Percentiles rank a stretch among this genome's conserved stretches.
phyloP scores from a whole-genome alignment of 2,113 vertebrate species.

The Tichodroma muraria region DNA sequence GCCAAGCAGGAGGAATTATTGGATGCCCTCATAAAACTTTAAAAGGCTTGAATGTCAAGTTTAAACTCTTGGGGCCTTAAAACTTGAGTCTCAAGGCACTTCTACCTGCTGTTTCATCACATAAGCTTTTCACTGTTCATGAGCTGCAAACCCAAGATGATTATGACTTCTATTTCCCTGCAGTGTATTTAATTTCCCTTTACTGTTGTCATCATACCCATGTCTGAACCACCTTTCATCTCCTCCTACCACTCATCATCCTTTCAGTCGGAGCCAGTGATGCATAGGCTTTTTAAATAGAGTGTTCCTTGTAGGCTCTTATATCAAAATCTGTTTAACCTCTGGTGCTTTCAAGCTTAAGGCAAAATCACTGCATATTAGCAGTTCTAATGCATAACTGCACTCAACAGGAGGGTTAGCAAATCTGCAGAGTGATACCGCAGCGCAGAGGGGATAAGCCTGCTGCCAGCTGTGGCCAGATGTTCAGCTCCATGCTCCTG shows the following conservation, averaged over 20 bases:
- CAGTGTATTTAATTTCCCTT: conserved; percentile 69
- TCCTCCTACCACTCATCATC: conserved; percentile 68
- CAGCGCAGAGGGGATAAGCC: not conserved
- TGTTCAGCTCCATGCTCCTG: not conserved
- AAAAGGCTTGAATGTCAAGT: conserved; percentile 58
- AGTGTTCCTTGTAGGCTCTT: conserved; percentile 69
- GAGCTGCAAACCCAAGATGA: conserved; percentile 64
- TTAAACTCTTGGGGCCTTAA: conserved; percentile 55
- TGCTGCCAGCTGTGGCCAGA: not conserved
- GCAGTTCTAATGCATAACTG: conserved; percentile 36
- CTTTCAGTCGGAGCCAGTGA: conserved; percentile 61
- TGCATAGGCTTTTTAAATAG: conserved; percentile 66
- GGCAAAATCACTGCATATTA: conserved; percentile 52
- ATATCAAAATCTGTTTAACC: conserved; percentile 72
- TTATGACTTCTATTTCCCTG: conserved; percentile 67
- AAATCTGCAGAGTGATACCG: conserved; percentile 35
- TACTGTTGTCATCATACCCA: conserved; percentile 66
- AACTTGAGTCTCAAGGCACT: conserved; percentile 49
- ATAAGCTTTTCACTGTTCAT: conserved; percentile 65
- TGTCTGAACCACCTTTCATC: conserved; percentile 66
- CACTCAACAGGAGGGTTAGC: conserved; percentile 45
- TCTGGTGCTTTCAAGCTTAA: conserved; percentile 62
- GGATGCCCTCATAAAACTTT: conserved; percentile 65
- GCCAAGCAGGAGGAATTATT: conserved; percentile 29
- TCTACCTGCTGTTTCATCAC: conserved; percentile 54